Evolutionary conservation across 2,888 invertebrate species (phyloP).

Genomic region (Ophraella communa): DNA sequence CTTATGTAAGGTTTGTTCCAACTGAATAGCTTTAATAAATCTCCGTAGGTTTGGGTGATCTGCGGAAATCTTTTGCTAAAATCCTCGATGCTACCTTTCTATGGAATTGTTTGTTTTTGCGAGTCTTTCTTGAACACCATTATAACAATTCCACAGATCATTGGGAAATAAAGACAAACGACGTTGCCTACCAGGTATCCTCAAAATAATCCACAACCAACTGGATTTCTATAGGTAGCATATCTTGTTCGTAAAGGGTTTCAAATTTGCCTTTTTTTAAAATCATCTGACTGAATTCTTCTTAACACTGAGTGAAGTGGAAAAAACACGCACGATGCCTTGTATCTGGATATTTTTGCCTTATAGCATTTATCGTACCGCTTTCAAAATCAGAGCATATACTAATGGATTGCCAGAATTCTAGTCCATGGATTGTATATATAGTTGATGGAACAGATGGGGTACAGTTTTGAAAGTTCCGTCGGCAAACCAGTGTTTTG

Average conservation of each 20-base stretch:
- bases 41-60: no score
- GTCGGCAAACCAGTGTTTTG: constrained; percentile 5
- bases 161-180: no score
- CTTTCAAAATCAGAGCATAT: constrained; percentile 7
- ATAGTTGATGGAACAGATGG: constrained; percentile 6
- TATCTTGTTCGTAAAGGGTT: neutral
- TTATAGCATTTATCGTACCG: neutral
- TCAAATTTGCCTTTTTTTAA: constrained; percentile 2
- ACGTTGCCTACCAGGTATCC: neutral
- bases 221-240: neutral
- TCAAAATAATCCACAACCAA: neutral
- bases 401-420: constrained; percentile 2
- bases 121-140: no score
- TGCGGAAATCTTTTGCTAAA: no score
- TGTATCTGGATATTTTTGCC: neutral
- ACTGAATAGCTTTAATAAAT: neutral
- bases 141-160: no score
- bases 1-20: neutral
- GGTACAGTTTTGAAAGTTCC: constrained; percentile 11
- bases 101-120: no score
- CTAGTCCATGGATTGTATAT: constrained; percentile 11
- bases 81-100: no score
- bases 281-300: neutral
- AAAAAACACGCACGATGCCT: neutral
- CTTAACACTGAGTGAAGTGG: neutral